Evolutionary conservation across 2,888 invertebrate species (phyloP).

Genomic region (Alloscopus bannaensis): DNA sequence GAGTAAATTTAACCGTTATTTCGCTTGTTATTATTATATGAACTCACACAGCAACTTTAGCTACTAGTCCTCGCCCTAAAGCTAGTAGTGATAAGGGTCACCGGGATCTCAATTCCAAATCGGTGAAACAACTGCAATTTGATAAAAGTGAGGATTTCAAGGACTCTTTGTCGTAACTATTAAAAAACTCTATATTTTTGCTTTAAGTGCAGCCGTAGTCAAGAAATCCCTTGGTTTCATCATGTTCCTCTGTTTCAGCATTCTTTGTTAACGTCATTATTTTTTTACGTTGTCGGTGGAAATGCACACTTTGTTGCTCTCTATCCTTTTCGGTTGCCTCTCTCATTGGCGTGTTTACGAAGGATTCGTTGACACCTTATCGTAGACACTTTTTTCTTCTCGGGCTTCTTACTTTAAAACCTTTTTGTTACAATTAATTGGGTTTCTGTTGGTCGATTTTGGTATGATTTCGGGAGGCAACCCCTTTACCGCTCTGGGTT

Average conservation of each 20-base stretch:
- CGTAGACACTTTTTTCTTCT: no score
- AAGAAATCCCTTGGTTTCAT: background rate
- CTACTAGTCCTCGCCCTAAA: slow-evolving; percentile 73
- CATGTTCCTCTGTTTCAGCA: background rate
- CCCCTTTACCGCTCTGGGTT: no score
- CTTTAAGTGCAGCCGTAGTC: slow-evolving; percentile 53
- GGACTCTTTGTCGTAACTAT: slow-evolving; percentile 68
- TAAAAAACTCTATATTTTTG: slow-evolving; percentile 59
- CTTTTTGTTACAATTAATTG: no score
- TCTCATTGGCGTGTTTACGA: background rate
- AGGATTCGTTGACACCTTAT: background rate
- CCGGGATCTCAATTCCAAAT: slow-evolving; percentile 73
- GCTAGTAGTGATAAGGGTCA: slow-evolving; percentile 74
- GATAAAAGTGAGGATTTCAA: slow-evolving; percentile 73
- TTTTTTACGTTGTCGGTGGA: background rate
- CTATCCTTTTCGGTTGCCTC: background rate
- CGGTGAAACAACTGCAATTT: slow-evolving; percentile 73
- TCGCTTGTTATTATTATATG: slow-evolving; percentile 72
- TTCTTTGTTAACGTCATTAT: background rate
- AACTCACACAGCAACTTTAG: slow-evolving; percentile 73
- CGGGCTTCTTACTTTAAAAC: no score
- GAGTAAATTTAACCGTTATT: slow-evolving; percentile 70
- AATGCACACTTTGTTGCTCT: background rate
- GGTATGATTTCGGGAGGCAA: no score
- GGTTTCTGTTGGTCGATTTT: no score